A percentile compares a stretch with the other conserved stretches of the same genome.
Evolutionary conservation across 2,888 invertebrate genomes (phyloP).

Genomic region (Zaprionus lineosus): DNA sequence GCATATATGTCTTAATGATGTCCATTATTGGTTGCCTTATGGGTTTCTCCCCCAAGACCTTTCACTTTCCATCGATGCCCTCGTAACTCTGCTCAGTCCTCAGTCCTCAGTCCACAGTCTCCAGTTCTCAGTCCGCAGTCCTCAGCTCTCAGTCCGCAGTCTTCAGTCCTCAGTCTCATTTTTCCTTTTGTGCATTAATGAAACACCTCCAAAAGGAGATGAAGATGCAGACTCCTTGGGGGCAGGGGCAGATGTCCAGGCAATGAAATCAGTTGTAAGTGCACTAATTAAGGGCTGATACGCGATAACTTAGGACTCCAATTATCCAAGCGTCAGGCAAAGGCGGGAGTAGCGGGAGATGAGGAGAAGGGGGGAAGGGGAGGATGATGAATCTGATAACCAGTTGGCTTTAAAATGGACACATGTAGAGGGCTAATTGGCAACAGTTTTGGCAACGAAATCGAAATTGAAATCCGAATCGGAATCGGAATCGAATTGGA

Average conservation of each 20-base stretch:
- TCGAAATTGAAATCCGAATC: conserved; percentile 4
- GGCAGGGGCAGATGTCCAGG: conserved; percentile 27
- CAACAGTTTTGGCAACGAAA: conserved; percentile 10
- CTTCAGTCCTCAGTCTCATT: no score
- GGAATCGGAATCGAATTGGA: conserved; percentile 13
- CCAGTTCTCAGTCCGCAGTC: no score
- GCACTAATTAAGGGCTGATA: conserved; percentile 66
- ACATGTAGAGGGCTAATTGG: conserved; percentile 53
- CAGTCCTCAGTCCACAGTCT: no score
- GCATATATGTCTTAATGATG: not conserved
- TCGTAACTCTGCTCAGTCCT: conserved; percentile 34
- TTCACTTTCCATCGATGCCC: conserved; percentile 45
- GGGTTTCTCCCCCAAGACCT: conserved; percentile 39
- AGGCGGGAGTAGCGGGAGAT: conserved; percentile 29
- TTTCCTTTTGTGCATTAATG: no score
- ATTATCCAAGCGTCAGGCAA: conserved; percentile 59
- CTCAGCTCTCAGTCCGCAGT: no score
- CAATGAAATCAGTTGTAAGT: conserved; percentile 62
- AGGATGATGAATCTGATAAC: conserved; percentile 9
- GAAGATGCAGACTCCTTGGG: conserved; percentile 3
- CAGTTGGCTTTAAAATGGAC: conserved; percentile 41
- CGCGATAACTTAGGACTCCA: conserved; percentile 61
- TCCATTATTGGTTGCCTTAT: conserved; percentile 10
- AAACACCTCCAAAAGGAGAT: conserved; percentile 13
- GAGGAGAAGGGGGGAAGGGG: conserved; percentile 4